Percentiles rank a stretch among this genome's conserved stretches.
Conservation (phyloP, 1,140 invertebrate genomes). For the Euborellia annulipes region DNA sequence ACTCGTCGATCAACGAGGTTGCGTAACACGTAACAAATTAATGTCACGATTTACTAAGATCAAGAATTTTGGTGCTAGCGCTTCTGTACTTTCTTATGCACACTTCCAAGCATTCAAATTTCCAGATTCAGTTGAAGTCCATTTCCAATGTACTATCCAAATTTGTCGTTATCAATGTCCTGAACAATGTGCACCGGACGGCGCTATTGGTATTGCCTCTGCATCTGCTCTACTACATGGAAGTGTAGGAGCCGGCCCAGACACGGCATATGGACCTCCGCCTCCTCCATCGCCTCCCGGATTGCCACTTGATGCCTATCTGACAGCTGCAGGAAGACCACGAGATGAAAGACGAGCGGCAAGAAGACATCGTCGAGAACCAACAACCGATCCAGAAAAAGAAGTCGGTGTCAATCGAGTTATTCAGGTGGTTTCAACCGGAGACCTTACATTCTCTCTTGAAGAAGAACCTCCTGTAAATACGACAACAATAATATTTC, state of each 20-base stretch:
- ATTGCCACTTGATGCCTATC: constrained; percentile 43
- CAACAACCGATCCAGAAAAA: constrained; percentile 43
- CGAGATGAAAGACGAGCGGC: constrained; percentile 53
- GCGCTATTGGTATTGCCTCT: constrained; percentile 30
- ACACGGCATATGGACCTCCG: constrained; percentile 13
- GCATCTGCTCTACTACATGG: constrained; percentile 26
- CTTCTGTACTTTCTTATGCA: constrained; percentile 79
- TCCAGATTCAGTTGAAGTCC: constrained; percentile 91
- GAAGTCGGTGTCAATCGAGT: constrained; percentile 69
- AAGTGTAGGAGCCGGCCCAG: constrained; percentile 31
- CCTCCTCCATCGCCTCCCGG: constrained; percentile 37
- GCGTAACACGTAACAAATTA: constrained; percentile 77
- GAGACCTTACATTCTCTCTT: constrained; percentile 66
- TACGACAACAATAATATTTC: constrained; percentile 51
- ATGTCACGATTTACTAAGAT: constrained; percentile 92
- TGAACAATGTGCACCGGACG: constrained; percentile 47
- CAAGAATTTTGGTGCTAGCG: constrained; percentile 85
- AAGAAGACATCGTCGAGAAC: constrained; percentile 35
- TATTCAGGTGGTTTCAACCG: constrained; percentile 69
- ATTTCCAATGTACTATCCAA: constrained; percentile 91
- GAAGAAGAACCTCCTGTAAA: constrained; percentile 39
- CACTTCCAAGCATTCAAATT: constrained; percentile 94
- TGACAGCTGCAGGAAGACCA: constrained; percentile 39
- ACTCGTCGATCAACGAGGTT: constrained; percentile 81
- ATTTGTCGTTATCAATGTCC: constrained; percentile 86